These are phyloP conservation scores for Helicoverpa armigera DNA, from an alignment of 1,140 invertebrate genomes.

Conservation along the genomic window DNA sequence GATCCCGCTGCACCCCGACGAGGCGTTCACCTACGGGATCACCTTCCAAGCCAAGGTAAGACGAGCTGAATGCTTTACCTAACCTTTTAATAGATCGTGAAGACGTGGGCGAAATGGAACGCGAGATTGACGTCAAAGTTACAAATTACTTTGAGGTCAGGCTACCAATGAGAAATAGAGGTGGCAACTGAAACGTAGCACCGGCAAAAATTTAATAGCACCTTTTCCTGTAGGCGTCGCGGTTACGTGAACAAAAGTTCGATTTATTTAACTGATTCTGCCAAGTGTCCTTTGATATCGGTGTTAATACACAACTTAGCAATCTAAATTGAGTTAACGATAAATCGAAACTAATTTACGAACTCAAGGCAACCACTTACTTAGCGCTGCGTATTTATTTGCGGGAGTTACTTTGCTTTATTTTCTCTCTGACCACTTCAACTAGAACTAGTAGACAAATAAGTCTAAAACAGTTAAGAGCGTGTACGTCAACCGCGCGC, in stretches of 20 bases:
- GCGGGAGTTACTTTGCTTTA: too few species aligned
- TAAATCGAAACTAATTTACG: neutral
- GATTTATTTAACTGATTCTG: neutral
- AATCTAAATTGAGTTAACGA: neutral
- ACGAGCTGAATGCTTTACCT: neutral
- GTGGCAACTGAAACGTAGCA: neutral
- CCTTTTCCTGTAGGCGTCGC: neutral
- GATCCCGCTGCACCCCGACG: constrained; percentile 97
- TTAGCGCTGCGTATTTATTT: neutral
- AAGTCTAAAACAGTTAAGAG: too few species aligned
- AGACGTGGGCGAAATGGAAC: constrained; percentile 22
- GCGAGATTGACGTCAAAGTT: constrained; percentile 24
- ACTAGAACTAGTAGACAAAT: too few species aligned
- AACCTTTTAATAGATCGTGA: neutral
- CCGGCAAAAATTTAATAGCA: constrained; percentile 2
- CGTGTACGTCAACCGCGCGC: too few species aligned
- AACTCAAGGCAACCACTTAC: neutral
- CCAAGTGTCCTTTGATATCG: constrained; percentile 3
- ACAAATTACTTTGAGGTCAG: constrained; percentile 16
- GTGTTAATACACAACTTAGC: neutral
- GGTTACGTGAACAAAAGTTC: constrained; percentile 1
- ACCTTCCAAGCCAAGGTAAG: constrained; percentile 98
- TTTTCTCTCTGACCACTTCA: too few species aligned
- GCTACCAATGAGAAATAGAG: constrained; percentile 12
- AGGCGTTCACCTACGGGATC: constrained; percentile 98